Evolutionary conservation across 1,140 invertebrate genomes (phyloP), one percentile per base, ranked within the genome.

Genomic region (Papilio machaon): DNA sequence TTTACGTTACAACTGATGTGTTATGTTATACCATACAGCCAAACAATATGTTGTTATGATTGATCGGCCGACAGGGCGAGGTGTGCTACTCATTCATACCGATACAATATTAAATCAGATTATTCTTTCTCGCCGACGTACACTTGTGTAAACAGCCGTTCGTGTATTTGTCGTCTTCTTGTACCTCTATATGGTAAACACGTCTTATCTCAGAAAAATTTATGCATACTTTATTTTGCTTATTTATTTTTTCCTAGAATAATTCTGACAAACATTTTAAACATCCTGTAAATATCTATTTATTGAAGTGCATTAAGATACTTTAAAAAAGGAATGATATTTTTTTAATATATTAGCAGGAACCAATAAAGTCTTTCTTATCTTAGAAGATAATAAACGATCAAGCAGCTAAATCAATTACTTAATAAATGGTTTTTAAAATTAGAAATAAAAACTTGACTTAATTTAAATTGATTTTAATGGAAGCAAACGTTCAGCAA

Each of bases 21-120:
- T 83, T 89, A 81, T 74, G 87, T 84, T 89, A 89, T 89, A 85
- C 86, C 83, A 81, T 84, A 82, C 85, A 84, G 83, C 83, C 88
- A 86, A 90, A 92, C 91, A 93, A 93, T 92, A 91, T 91, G 91
- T 90, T 90, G 85, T 46, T 82, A 87, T 91, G 91, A 92, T 91
- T 89, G 91, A 92, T 93, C 83, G 84, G 64, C 58, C 83, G 81
- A 58, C 79, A 58, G 64, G 75, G 64, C 75, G 82, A 86, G 82
- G 81, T 84, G 74, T 47, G 77, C 58, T 70, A 15, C 19, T 79
- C 83, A 60, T 80, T 79, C 64, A 82, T 54, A 80, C 80, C 49
- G 54, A 76, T 82, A 86, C 83, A 86, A 85, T 85, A 85, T 88
- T 86, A 85, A 89, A 88, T 89, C 86, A 88, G 85, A 85, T 88